These are phyloP conservation scores for Arvicanthis niloticus DNA, from an alignment of 2,113 vertebrate species.

Conservation along the genomic window DNA sequence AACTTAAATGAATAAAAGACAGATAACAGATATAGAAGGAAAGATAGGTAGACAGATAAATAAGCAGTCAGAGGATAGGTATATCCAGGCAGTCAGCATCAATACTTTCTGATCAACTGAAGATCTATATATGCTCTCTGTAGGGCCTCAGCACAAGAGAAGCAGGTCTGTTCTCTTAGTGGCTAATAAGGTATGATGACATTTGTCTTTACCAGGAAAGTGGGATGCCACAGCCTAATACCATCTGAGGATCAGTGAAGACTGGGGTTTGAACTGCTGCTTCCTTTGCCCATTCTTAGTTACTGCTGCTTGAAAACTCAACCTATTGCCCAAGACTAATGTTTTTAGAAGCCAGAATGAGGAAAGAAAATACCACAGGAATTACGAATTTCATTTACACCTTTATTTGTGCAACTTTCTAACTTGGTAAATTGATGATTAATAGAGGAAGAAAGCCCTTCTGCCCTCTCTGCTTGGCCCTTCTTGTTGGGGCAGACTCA, in stretches of 20 bases:
- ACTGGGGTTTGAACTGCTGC: not conserved
- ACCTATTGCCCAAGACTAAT: not conserved
- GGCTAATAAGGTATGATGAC: not conserved
- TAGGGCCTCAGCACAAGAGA: rapidly evolving
- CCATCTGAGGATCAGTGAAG: not conserved
- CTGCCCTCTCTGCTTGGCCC: too few species aligned
- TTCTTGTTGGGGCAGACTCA: too few species aligned
- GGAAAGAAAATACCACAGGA: not conserved
- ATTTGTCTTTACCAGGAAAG: not conserved
- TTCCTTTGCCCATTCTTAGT: not conserved
- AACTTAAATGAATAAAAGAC: not conserved
- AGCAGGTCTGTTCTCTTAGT: not conserved
- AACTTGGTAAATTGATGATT: not conserved
- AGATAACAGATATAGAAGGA: not conserved
- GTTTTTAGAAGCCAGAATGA: not conserved
- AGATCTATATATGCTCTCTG: not conserved
- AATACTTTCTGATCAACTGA: not conserved
- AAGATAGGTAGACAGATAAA: not conserved
- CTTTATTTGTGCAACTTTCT: slow-evolving; percentile 10
- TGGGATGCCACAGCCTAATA: not conserved
- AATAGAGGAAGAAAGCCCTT: not conserved
- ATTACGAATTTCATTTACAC: not conserved
- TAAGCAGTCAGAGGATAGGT: not conserved
- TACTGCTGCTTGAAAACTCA: not conserved
- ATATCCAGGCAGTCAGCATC: too few species aligned